Percentiles rank a stretch among this genome's conserved stretches.
These are phyloP conservation scores for Chymomyza caudatula DNA, from an alignment of 2,888 invertebrate genomes.

Conservation along the genomic window DNA sequence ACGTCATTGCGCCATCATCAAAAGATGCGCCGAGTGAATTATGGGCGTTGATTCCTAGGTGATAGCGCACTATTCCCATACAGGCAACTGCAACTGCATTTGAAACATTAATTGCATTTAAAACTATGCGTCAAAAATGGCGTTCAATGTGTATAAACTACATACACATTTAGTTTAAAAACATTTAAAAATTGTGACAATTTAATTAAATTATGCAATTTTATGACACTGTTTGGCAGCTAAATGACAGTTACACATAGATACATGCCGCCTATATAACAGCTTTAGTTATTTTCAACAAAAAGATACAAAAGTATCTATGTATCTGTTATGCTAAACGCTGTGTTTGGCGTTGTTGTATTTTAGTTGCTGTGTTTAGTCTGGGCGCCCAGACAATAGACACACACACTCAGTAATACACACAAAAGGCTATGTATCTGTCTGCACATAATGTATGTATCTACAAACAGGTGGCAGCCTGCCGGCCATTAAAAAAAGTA, in stretches of 20 bases:
- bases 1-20: slow-evolving; percentile 16
- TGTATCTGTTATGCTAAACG: slow-evolving; percentile 6
- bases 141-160: slow-evolving; percentile 20
- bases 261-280: slow-evolving; percentile 7
- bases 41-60: slow-evolving; percentile 70
- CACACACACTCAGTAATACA: slow-evolving; percentile 18
- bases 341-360: slow-evolving; percentile 31
- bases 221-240: slow-evolving; percentile 31
- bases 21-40: slow-evolving; percentile 39
- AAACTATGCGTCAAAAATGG: background rate
- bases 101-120: slow-evolving; percentile 27
- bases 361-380: slow-evolving; percentile 61
- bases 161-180: slow-evolving; percentile 15
- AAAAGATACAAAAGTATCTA: slow-evolving; percentile 29
- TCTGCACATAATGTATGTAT: background rate
- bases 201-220: slow-evolving; percentile 37
- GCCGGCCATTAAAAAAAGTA: background rate
- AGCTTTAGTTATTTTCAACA: slow-evolving; percentile 17
- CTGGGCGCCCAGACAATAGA: slow-evolving; percentile 46
- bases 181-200: slow-evolving; percentile 8
- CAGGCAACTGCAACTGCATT: slow-evolving; percentile 24
- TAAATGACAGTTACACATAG: slow-evolving; percentile 27
- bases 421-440: background rate
- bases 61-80: slow-evolving; percentile 65
- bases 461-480: slow-evolving; percentile 46